phyloP scores from a whole-genome alignment of 2,113 vertebrate species.

The Crotalus tigris region DNA sequence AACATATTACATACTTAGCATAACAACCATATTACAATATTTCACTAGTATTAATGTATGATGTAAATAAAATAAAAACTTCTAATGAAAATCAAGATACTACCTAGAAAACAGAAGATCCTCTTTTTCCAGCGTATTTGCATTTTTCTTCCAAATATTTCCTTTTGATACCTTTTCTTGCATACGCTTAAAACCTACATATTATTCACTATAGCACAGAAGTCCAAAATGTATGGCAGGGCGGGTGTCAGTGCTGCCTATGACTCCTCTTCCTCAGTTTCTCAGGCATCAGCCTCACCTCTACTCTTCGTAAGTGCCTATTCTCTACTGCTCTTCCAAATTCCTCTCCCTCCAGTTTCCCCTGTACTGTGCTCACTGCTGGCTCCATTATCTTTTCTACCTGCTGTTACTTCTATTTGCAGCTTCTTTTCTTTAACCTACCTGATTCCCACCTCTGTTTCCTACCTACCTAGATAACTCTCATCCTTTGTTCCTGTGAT shows the following conservation, averaged over 20 bases:
- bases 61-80: neutral
- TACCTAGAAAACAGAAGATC: neutral
- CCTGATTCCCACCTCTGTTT: neutral
- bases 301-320: neutral
- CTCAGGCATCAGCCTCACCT: neutral
- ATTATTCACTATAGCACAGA: neutral
- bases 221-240: neutral
- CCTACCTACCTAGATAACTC: neutral
- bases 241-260: neutral
- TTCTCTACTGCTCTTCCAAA: neutral
- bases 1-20: neutral
- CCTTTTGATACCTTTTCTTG: neutral
- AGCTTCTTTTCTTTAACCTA: neutral
- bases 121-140: neutral
- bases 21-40: neutral
- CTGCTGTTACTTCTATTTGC: neutral
- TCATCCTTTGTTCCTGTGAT: neutral
- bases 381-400: neutral
- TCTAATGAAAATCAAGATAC: neutral
- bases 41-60: accelerated
- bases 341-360: neutral
- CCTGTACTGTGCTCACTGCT: neutral
- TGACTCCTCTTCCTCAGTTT: neutral
- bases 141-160: neutral
- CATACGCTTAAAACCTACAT: neutral